Evolutionary conservation across 2,797 vertebrate genomes (phyloP).

Genomic region (Varecia variegata): DNA sequence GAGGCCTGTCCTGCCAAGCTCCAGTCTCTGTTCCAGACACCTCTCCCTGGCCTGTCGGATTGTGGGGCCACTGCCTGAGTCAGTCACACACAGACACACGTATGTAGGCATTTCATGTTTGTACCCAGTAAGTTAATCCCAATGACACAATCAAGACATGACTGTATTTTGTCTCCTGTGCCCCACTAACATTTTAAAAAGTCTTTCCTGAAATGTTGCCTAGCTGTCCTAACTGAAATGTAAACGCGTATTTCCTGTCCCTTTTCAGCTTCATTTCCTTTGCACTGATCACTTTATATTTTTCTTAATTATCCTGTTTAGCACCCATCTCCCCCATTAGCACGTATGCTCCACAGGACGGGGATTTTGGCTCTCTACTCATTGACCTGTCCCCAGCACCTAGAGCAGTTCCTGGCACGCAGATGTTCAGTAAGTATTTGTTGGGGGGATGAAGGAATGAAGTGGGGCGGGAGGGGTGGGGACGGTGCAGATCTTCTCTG

Average conservation of each 20-base stretch:
- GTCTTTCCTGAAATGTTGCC: not conserved
- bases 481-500: not conserved
- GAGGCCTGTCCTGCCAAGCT: not conserved
- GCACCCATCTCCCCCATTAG: not conserved
- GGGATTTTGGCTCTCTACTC: not conserved
- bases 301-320: not conserved
- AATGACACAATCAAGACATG: not conserved
- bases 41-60: not conserved
- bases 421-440: not conserved
- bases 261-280: not conserved
- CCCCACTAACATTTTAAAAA: not conserved
- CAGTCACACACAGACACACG: rapidly evolving
- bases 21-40: not conserved
- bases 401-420: not conserved
- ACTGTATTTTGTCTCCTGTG: not conserved
- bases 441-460: not conserved
- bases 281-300: not conserved
- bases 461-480: not conserved
- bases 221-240: not conserved
- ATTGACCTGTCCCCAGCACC: not conserved
- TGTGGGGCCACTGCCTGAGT: not conserved
- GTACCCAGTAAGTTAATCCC: not conserved
- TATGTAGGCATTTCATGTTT: not conserved
- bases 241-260: not conserved
- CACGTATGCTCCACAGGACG: not conserved